These are phyloP conservation scores for Amblyopsis hoosieri DNA, from an alignment of 2,797 vertebrate genomes.

Conservation along the genomic window DNA sequence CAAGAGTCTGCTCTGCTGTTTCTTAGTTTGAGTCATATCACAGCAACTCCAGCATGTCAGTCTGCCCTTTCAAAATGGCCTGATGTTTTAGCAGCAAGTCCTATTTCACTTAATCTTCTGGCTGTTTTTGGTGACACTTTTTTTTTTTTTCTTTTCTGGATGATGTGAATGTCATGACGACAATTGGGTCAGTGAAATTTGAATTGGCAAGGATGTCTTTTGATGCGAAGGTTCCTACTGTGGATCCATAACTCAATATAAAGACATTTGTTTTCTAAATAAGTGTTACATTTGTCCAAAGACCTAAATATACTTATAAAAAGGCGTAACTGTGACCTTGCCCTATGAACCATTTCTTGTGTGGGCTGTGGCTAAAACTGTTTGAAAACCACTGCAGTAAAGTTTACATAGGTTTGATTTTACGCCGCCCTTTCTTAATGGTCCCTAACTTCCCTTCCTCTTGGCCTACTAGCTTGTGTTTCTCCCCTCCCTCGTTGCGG, in stretches of 20 bases:
- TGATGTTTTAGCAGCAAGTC: background rate
- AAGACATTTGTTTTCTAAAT: too few species aligned
- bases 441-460: too few species aligned
- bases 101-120: background rate
- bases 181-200: conserved; percentile 21
- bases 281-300: too few species aligned
- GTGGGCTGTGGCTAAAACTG: too few species aligned
- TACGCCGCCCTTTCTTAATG: too few species aligned
- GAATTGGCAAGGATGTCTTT: conserved; percentile 11
- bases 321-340: too few species aligned
- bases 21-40: conserved; percentile 2
- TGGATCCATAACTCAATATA: background rate
- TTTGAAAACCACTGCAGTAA: too few species aligned
- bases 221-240: conserved; percentile 1
- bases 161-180: conserved; percentile 26
- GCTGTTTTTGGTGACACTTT: conserved; percentile 22
- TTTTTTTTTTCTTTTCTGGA: conserved; percentile 16
- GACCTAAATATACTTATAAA: too few species aligned
- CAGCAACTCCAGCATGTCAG: background rate
- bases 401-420: too few species aligned
- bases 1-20: conserved; percentile 1
- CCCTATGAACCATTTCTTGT: too few species aligned
- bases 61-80: background rate
- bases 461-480: too few species aligned
- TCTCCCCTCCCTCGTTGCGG: too few species aligned